Conservation (phyloP, 35 echinoderm and acorn worm genomes). For the Apostichopus japonicus region DNA sequence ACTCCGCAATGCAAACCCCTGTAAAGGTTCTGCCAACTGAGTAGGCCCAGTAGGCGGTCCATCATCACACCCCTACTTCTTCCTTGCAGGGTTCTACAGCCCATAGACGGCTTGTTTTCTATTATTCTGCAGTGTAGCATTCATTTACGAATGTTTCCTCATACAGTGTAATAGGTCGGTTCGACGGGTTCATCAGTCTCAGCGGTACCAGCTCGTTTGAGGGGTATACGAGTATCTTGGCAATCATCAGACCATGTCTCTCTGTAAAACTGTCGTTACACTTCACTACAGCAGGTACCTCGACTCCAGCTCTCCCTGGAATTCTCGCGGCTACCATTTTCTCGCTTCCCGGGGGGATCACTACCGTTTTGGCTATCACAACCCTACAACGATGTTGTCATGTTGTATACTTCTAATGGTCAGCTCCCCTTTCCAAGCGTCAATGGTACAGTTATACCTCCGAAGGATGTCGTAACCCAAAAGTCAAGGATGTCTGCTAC, state of each 20-base stretch:
- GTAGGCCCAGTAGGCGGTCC: background rate
- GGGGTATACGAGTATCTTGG: conserved; percentile 11
- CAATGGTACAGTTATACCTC: conserved; percentile 49
- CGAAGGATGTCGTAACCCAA: conserved; percentile 69
- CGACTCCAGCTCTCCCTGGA: background rate
- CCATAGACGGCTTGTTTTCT: background rate
- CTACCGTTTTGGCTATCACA: background rate
- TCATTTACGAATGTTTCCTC: conserved; percentile 3
- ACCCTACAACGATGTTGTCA: background rate
- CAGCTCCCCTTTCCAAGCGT: conserved; percentile 12
- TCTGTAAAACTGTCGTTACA: conserved; percentile 9
- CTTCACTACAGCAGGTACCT: background rate
- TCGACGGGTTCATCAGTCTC: conserved; percentile 12
- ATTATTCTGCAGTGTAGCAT: background rate
- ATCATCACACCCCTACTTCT: background rate
- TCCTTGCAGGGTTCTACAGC: background rate
- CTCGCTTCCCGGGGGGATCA: conserved; percentile 8
- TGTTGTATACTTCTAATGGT: background rate
- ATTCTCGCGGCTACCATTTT: conserved; percentile 8
- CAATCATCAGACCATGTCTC: conserved; percentile 7
- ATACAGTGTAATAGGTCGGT: conserved; percentile 5
- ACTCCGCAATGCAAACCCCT: background rate
- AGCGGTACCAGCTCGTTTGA: conserved; percentile 16
- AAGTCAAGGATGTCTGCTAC: conserved; percentile 26
- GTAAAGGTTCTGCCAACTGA: conserved; percentile 58